Conservation (phyloP, 1,140 invertebrate species). For the Drosophila kanapiae region DNA sequence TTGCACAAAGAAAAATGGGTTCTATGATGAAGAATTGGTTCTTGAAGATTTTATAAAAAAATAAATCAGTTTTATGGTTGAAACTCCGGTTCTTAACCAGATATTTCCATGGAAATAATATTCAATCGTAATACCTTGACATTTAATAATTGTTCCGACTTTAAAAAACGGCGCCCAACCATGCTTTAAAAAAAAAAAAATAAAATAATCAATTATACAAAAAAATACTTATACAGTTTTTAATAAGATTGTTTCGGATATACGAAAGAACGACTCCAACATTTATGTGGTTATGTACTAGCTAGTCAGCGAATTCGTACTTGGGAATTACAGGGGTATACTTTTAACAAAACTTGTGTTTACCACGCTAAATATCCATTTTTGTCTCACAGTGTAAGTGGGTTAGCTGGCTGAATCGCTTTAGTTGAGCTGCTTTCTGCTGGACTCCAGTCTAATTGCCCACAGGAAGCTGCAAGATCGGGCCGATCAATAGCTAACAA, state of each 20-base stretch:
- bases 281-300: not conserved
- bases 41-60: not conserved
- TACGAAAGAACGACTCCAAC: too few species aligned
- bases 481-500: constrained; percentile 60
- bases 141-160: too few species aligned
- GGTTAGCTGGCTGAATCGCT: constrained; percentile 7
- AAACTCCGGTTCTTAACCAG: not conserved
- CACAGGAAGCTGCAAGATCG: constrained; percentile 69
- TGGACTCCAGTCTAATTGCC: constrained; percentile 70
- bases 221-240: too few species aligned
- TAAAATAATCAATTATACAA: not conserved
- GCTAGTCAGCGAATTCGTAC: not conserved
- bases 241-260: too few species aligned
- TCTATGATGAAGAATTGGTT: constrained; percentile 1
- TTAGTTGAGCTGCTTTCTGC: constrained; percentile 26
- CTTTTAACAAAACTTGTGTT: not conserved
- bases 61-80: not conserved
- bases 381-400: constrained; percentile 17
- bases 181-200: not conserved
- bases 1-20: constrained; percentile 31
- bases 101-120: not conserved
- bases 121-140: too few species aligned
- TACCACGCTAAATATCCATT: not conserved
- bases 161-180: not conserved
- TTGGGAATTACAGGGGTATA: not conserved